phyloP scores from a whole-genome alignment of 2,888 invertebrate genomes.

The Drosophila paucipuncta region DNA sequence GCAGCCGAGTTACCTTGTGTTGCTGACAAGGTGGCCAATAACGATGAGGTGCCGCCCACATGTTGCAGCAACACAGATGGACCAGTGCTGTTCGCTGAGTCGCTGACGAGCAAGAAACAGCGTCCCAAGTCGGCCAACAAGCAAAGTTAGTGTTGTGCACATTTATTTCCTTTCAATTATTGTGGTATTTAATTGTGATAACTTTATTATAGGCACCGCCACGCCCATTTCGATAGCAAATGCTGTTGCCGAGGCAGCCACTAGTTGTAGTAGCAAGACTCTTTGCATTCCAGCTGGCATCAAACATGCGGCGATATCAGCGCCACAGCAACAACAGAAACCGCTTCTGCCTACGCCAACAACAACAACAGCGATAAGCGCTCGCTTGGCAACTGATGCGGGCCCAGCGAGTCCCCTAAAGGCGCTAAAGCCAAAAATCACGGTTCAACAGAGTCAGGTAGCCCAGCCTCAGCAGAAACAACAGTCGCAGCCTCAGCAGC shows the following conservation, averaged over 20 bases:
- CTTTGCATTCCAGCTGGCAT: slow-evolving; percentile 47
- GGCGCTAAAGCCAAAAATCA: slow-evolving; percentile 10
- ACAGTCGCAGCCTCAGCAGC: background rate
- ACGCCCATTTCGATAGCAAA: slow-evolving; percentile 72
- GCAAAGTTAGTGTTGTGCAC: slow-evolving; percentile 54
- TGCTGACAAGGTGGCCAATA: slow-evolving; percentile 8
- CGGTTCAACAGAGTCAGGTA: background rate
- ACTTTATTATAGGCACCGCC: slow-evolving; percentile 55
- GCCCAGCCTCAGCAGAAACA: slow-evolving; percentile 14
- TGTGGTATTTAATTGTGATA: background rate
- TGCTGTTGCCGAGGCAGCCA: slow-evolving; percentile 68
- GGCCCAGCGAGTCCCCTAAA: slow-evolving; percentile 21
- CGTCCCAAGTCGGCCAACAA: slow-evolving; percentile 75
- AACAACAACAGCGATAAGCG: slow-evolving; percentile 28
- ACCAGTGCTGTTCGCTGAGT: slow-evolving; percentile 56
- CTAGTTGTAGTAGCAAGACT: slow-evolving; percentile 35
- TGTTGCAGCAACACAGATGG: slow-evolving; percentile 3
- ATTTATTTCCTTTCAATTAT: background rate
- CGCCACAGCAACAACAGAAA: slow-evolving; percentile 24
- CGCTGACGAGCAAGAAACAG: slow-evolving; percentile 34
- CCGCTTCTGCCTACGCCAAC: slow-evolving; percentile 37
- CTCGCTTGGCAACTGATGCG: background rate
- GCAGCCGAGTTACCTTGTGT: slow-evolving; percentile 12
- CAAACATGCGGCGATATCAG: slow-evolving; percentile 25
- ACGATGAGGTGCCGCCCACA: slow-evolving; percentile 7